phyloP scores from a whole-genome alignment of 2,797 vertebrate species.

The Arnoldichthys spilopterus region DNA sequence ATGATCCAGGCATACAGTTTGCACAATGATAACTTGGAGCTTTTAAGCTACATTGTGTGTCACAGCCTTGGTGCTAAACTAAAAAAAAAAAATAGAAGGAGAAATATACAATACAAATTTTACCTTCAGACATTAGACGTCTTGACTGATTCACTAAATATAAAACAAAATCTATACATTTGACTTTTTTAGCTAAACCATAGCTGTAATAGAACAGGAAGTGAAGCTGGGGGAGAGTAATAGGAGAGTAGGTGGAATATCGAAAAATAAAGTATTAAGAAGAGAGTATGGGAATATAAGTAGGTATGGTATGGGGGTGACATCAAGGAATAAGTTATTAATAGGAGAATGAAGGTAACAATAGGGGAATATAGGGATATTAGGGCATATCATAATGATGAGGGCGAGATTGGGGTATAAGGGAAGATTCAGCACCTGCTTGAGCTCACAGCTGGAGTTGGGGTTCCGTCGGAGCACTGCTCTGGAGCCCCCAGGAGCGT shows the following conservation, averaged over 20 bases:
- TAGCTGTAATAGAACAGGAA: too few relatives aligned
- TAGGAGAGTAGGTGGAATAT: not conserved
- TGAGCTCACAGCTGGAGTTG: constrained; percentile 89
- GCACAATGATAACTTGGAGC: too few relatives aligned
- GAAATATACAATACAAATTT: too few relatives aligned
- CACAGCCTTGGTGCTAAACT: too few relatives aligned
- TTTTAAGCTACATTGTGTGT: too few relatives aligned
- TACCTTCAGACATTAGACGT: too few relatives aligned
- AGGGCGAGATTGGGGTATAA: constrained; percentile 21
- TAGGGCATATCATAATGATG: not conserved
- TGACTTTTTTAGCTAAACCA: too few relatives aligned
- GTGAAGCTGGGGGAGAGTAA: not conserved
- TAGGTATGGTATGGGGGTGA: too few relatives aligned
- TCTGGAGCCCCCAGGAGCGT: constrained; percentile 91
- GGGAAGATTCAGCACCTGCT: constrained; percentile 86
- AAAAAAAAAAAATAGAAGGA: too few relatives aligned
- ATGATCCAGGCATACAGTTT: too few relatives aligned
- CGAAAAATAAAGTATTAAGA: not conserved
- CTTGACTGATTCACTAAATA: too few relatives aligned
- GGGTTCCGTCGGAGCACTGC: constrained; percentile 89
- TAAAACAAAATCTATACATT: too few relatives aligned
- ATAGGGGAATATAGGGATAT: not conserved
- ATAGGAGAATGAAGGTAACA: not conserved
- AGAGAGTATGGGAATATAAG: not conserved
- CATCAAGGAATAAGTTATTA: not conserved